phyloP scores from a whole-genome alignment of 2,888 invertebrate genomes.

The Julus scandinavius region DNA sequence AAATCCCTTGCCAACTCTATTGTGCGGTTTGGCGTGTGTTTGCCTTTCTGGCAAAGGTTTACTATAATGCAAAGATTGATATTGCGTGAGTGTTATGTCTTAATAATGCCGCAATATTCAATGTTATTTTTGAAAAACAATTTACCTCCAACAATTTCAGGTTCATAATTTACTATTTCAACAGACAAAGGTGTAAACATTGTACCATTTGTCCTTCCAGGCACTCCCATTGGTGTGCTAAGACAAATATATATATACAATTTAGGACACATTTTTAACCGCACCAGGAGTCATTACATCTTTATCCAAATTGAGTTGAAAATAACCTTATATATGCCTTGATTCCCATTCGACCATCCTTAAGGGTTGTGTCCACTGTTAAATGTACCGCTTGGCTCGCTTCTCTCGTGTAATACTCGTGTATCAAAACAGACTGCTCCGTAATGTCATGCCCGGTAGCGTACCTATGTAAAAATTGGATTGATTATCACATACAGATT shows the following conservation, averaged over 20 bases:
- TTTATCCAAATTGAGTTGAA: no score
- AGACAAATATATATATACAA: no score
- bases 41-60: slow-evolving; percentile 86
- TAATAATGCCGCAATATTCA: neutral
- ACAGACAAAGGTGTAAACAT: slow-evolving; percentile 97
- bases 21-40: slow-evolving; percentile 71
- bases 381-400: slow-evolving; percentile 94
- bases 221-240: slow-evolving; percentile 91
- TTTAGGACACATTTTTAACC: no score
- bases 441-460: slow-evolving; percentile 98
- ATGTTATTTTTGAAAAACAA: no score
- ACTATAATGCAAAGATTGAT: slow-evolving; percentile 64
- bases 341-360: slow-evolving; percentile 89
- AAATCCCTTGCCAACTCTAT: slow-evolving; percentile 70
- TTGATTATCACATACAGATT: neutral
- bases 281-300: no score
- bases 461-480: slow-evolving; percentile 68
- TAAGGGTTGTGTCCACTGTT: slow-evolving; percentile 92
- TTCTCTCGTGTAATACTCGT: slow-evolving; percentile 96
- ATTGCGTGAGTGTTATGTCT: neutral
- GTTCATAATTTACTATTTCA: slow-evolving; percentile 88
- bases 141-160: slow-evolving; percentile 78
- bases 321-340: slow-evolving; percentile 86
- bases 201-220: slow-evolving; percentile 89
- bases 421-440: slow-evolving; percentile 95